Evolutionary conservation across 2,888 invertebrate genomes (phyloP).

Genomic region (Drosophila rellima): DNA sequence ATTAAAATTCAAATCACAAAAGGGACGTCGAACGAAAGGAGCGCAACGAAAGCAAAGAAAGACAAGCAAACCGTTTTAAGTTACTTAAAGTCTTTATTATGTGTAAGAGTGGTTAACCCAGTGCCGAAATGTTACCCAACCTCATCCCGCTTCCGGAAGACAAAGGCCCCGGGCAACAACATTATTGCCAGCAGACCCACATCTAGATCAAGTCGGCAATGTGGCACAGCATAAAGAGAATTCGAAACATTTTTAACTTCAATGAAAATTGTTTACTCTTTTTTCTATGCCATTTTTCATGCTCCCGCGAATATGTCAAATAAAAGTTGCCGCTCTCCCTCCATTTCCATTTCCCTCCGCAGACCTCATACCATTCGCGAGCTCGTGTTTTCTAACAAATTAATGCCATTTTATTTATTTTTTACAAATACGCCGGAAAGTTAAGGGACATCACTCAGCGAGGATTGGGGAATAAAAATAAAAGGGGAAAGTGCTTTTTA

Average conservation of each 20-base stretch:
- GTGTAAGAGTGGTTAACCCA: conserved; percentile 76
- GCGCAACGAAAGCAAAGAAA: conserved; percentile 29
- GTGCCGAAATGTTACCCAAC: conserved; percentile 39
- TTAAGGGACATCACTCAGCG: conserved; percentile 34
- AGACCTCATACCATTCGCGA: conserved; percentile 21
- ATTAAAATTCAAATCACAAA: conserved; percentile 77
- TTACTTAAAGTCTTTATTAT: conserved; percentile 81
- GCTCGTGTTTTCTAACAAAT: conserved; percentile 70
- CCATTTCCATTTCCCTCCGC: not conserved
- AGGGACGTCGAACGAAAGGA: conserved; percentile 27
- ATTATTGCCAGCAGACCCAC: conserved; percentile 27
- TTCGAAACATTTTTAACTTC: conserved; percentile 74
- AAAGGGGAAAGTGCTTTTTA: conserved; percentile 9
- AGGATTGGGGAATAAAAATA: conserved; percentile 8
- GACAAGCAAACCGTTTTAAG: conserved; percentile 78
- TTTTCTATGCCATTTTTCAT: conserved; percentile 70
- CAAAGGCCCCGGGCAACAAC: conserved; percentile 27
- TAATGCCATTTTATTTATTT: conserved; percentile 80
- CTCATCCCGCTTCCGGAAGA: conserved; percentile 1
- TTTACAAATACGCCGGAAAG: conserved; percentile 64
- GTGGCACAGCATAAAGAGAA: conserved; percentile 51
- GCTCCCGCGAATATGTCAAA: conserved; percentile 78
- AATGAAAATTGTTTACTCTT: conserved; percentile 61
- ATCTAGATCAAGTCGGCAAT: not conserved
- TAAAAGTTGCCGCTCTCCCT: conserved; percentile 59